Evolutionary conservation across 64 coral and sea anemone genomes (phyloP), one percentile per base, ranked within the genome.

Genomic region (Anthopleura sola): DNA sequence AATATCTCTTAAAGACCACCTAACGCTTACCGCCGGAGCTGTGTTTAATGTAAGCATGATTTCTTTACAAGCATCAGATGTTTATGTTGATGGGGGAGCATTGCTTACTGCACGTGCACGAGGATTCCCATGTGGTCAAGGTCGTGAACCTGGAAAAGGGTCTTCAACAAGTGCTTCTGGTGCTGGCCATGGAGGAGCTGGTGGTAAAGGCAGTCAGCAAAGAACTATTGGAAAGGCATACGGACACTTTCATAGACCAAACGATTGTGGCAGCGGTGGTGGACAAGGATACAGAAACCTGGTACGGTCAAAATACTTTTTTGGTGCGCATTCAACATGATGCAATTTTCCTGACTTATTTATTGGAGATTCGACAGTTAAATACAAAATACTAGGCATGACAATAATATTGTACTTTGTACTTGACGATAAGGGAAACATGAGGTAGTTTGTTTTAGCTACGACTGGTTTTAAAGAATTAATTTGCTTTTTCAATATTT

Each of bases 51-150:
- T 93, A 31, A 98, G 95, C 69, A 90, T 89, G 21, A 48, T 93
- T 74, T 64, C 83, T 20, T 56, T 98, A 49, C 80, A 85, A 56
- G 86, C 88, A 19, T 69, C 49, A 44, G 92, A 91, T 39, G 84
- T 98, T 48, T 11, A 48, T 48, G 46, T 98, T 31, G 87, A 98
- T 68, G 95, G 94, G 37, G 95, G 87, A 81, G 95, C 92, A 88
- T 94, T 58, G 95, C 95, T 29, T 89, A 98, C 86, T 77, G 80
- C 13, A 69, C 91, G 92, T 92, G 4, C 94, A 98, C 57, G 94
- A 98, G 66, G 83, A 39, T n/a, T 92, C 86, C 21, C 95, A 98
- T 54, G 86, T 36, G 95, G 95, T 28, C 92, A 94, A 18, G 95
- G 95, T n/a, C 46, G 46, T 86, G 83, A 74, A 40, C 82, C 21